Evolutionary conservation across 2,888 invertebrate species (phyloP).

Genomic region (Orthosia gracilis): DNA sequence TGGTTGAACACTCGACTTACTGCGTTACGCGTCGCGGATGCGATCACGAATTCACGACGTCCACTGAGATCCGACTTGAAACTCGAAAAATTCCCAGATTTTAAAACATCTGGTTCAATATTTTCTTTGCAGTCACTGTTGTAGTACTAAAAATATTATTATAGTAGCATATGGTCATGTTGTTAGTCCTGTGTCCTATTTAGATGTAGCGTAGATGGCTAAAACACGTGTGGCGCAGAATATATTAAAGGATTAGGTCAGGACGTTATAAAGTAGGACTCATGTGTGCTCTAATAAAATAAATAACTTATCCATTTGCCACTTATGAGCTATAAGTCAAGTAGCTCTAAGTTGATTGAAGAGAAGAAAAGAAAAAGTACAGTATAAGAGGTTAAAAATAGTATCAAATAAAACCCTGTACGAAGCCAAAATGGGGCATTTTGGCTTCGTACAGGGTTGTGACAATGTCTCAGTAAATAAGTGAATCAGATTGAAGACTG

Average conservation of each 20-base stretch:
- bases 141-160: neutral
- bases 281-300: constrained; percentile 27
- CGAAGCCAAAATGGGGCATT: no score
- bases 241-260: constrained; percentile 47
- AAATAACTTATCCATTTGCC: constrained; percentile 10
- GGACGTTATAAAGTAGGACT: constrained; percentile 29
- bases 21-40: neutral
- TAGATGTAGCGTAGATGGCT: constrained; percentile 18
- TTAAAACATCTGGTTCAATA: neutral
- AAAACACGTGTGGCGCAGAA: constrained; percentile 28
- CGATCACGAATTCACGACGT: no score
- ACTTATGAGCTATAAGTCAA: neutral
- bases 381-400: neutral
- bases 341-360: neutral
- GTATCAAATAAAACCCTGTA: no score
- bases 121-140: no score
- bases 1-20: neutral
- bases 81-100: neutral
- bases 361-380: no score
- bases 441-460: no score
- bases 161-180: neutral
- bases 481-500: neutral
- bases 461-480: no score
- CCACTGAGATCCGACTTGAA: neutral
- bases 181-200: constrained; percentile 12